Conservation (phyloP, 2,797 vertebrate species). For the Pantherophis alleghaniensis region DNA sequence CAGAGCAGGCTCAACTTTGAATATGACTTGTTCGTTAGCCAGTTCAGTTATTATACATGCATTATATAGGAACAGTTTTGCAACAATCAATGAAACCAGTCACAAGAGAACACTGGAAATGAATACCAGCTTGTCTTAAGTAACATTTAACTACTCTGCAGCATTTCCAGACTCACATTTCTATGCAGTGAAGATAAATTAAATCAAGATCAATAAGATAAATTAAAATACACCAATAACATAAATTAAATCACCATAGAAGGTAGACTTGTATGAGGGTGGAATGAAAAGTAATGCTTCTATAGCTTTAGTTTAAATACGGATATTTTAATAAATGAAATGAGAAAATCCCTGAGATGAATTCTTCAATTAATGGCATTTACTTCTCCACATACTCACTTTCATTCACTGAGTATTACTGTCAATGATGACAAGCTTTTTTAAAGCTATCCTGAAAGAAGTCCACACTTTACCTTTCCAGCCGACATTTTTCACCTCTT, state of each 20-base stretch:
- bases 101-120: neutral
- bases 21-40: neutral
- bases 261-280: neutral
- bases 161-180: neutral
- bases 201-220: neutral
- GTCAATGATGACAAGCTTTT: neutral
- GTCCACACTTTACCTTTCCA: neutral
- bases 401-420: neutral
- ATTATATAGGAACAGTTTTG: neutral
- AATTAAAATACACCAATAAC: neutral
- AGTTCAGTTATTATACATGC: neutral
- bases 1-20: neutral
- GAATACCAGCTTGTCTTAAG: slow-evolving; percentile 22
- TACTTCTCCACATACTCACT: neutral
- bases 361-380: neutral
- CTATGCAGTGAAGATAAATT: neutral
- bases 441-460: neutral
- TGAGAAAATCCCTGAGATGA: neutral
- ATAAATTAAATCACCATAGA: neutral
- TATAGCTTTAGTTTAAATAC: neutral
- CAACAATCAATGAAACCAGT: neutral
- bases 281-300: neutral
- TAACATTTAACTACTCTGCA: slow-evolving; percentile 21
- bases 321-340: neutral
- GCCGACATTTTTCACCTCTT: neutral